phyloP scores from a whole-genome alignment of 2,888 invertebrate genomes.

The Euphydryas editha region DNA sequence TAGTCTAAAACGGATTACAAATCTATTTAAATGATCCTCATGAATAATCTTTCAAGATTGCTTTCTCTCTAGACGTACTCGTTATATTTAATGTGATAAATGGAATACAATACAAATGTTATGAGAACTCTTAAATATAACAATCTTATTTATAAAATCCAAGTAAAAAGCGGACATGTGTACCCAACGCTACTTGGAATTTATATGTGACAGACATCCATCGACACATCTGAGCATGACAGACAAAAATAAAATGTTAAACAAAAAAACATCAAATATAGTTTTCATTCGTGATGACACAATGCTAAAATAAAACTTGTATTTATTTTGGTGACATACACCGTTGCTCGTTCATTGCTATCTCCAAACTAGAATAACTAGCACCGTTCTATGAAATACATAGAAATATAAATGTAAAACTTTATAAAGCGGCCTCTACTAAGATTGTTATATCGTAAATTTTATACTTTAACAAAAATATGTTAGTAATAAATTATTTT shows the following conservation, averaged over 20 bases:
- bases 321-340: conserved; percentile 20
- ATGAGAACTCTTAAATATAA: too few species aligned
- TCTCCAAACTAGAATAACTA: conserved; percentile 1
- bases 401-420: background rate
- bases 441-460: too few species aligned
- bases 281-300: conserved; percentile 60
- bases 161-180: conserved; percentile 22
- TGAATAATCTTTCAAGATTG: too few species aligned
- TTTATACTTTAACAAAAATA: too few species aligned
- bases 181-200: conserved; percentile 43
- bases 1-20: too few species aligned
- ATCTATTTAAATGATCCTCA: too few species aligned
- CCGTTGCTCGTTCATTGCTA: conserved; percentile 9
- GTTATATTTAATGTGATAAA: too few species aligned
- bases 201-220: conserved; percentile 59
- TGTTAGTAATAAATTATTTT: too few species aligned
- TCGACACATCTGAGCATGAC: conserved; percentile 59
- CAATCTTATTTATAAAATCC: background rate
- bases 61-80: too few species aligned
- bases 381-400: background rate
- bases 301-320: conserved; percentile 56
- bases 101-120: too few species aligned
- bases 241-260: conserved; percentile 64
- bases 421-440: background rate
- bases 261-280: conserved; percentile 65